Base-by-base conservation (phyloP, 1,140 invertebrate species). In the Teleopsis dalmanni region DNA sequence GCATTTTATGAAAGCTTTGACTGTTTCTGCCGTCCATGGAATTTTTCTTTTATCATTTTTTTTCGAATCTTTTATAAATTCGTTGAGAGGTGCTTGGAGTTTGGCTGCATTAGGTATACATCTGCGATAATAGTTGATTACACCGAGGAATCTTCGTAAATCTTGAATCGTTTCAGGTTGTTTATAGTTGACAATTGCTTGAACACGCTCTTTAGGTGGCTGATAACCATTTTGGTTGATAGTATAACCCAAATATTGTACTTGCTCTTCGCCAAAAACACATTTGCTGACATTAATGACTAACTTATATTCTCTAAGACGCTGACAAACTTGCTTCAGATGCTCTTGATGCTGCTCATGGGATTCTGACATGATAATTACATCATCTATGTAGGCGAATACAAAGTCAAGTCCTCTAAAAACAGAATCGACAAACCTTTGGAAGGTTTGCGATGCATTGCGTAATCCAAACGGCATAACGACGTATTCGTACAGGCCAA, bases 101-200 rank as follows among this genome's bases (percentile, higher is more conserved):
- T 59, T 25, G 10, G 62, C 55, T 7, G 62, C 58, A 14, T 61
- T 45, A 0, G 56, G 59, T 1, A 70, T 44, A 36, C 55, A 69
- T 10, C 54, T 40, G 8, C 59, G 41, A 48, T 72, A 72, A 53
- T 65, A 73, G 35, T 73, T 72, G 0, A 72, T 26, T 56, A 72
- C 65, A 0, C 66, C 73, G 8, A 76, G 36, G 49, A 75, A 76
- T 5, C 60, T 47, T 16, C 70, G 47, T 19, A 70, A 47, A 27
- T 60, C n/a, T n/a, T n/a, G n/a, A n/a, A n/a, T n/a, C n/a, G n/a
- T n/a, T n/a, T n/a, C n/a, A n/a, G n/a, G n/a, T n/a, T n/a, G n/a
- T n/a, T n/a, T n/a, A n/a, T n/a, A n/a, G n/a, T n/a, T n/a, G n/a
- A n/a, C n/a, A n/a, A n/a, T n/a, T n/a, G n/a, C n/a, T n/a, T n/a